Evolutionary conservation across 2,888 invertebrate species (phyloP), one percentile per base, ranked within the genome.

Genomic region (Aproaerema taeniolella): DNA sequence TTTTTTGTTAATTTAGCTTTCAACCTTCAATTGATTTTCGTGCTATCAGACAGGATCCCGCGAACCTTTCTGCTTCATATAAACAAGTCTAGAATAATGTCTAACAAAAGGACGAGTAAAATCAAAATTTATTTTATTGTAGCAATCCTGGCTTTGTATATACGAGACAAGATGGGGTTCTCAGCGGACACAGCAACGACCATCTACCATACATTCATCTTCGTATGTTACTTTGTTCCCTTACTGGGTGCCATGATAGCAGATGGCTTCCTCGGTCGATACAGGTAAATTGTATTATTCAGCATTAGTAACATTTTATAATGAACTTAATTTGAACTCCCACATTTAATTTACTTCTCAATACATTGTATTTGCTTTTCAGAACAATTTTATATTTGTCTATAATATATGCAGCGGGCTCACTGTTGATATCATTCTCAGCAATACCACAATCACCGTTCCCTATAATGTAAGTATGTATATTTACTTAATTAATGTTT

Each of bases 91-190:
- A n/a, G n/a, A n/a, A n/a, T n/a, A n/a, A n/a, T n/a, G n/a, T n/a
- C n/a, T n/a, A n/a, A n/a, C n/a, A n/a, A n/a, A n/a, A n/a, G n/a
- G n/a, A n/a, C n/a, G n/a, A n/a, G n/a, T n/a, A n/a, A n/a, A n/a
- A n/a, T n/a, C n/a, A n/a, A n/a, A n/a, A n/a, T n/a, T n/a, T n/a
- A n/a, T n/a, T n/a, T n/a, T n/a, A n/a, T 25, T 15, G 12, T 83
- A 99, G 98, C 98, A n/a, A 93, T 98, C 54, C 88, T 99, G 54
- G 93, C 94, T 28, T 78, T 98, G 17, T 99, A 98, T 82, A 89
- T 99, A 38, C 91, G 90, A 10, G 90, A 93, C 50, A 92, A 94
- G 62, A 81, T 99, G 47, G 77, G 86, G 0, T 96, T 92, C 74
- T 70, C 77, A 11, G 91, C 93, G 56, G 89, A 93, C 52, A 88